Conservation (phyloP, 2,113 vertebrate genomes). For the Coracopsis vasa region DNA sequence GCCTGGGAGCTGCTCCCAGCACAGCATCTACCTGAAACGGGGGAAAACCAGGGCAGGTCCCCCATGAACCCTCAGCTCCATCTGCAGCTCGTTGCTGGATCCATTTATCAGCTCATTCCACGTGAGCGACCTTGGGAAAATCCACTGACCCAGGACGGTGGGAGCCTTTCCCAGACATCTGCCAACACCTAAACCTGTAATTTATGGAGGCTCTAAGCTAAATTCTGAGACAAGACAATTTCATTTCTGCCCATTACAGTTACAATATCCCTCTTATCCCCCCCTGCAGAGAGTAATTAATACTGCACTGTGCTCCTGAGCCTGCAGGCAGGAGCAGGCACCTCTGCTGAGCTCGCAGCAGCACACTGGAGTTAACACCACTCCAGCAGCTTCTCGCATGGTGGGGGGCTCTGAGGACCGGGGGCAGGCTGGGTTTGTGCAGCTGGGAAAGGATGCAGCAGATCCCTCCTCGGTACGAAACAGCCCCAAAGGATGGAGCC, state of each 20-base stretch:
- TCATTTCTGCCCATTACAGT: slow-evolving; percentile 27
- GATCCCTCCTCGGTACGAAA: accelerated
- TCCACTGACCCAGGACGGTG: slow-evolving; percentile 41
- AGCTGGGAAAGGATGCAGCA: not conserved
- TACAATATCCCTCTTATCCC: not conserved
- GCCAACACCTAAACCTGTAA: slow-evolving; percentile 50
- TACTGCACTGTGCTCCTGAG: not conserved
- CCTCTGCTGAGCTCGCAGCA: not conserved
- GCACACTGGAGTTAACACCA: not conserved
- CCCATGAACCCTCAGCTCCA: slow-evolving; percentile 42
- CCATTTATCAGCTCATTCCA: slow-evolving; percentile 58
- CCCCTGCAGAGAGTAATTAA: slow-evolving; percentile 19
- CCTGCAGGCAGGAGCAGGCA: not conserved
- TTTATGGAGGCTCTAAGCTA: slow-evolving; percentile 15
- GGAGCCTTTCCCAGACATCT: slow-evolving; percentile 56
- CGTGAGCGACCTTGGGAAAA: slow-evolving; percentile 43
- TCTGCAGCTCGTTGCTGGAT: slow-evolving; percentile 13
- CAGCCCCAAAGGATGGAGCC: not conserved
- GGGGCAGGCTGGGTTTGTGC: not conserved
- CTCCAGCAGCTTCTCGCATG: not conserved
- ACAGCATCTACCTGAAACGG: not conserved
- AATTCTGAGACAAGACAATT: slow-evolving; percentile 22
- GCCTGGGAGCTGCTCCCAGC: not conserved
- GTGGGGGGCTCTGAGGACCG: not conserved
- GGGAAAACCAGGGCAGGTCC: slow-evolving; percentile 43